A percentile compares a stretch with the other conserved stretches of the same genome.
phyloP scores from a whole-genome alignment of 2,113 vertebrate species.

The Petromus typicus region DNA sequence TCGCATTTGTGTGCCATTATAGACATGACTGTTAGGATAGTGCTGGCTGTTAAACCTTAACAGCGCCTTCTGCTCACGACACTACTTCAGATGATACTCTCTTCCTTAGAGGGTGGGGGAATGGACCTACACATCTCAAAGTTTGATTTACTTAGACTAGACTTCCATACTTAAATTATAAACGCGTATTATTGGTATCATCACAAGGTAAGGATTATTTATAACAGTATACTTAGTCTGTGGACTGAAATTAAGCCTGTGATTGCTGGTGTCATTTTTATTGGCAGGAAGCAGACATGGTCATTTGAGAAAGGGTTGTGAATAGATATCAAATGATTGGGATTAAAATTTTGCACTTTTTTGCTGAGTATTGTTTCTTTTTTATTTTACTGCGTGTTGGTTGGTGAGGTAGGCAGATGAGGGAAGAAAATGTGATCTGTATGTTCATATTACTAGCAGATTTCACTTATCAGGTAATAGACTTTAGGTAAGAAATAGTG shows the following conservation, averaged over 20 bases:
- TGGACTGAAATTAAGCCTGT: neutral
- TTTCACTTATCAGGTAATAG: neutral
- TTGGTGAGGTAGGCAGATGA: slow-evolving; percentile 14
- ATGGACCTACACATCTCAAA: neutral
- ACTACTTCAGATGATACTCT: neutral
- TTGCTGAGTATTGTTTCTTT: neutral
- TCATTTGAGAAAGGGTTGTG: neutral
- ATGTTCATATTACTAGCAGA: neutral
- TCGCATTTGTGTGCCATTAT: neutral
- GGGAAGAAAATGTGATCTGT: slow-evolving; percentile 46
- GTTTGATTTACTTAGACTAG: neutral
- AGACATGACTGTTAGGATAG: neutral
- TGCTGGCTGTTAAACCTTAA: too few species aligned
- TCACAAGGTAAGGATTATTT: neutral
- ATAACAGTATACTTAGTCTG: neutral
- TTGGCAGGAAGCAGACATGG: neutral
- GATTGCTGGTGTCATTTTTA: neutral
- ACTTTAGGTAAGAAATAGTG: neutral
- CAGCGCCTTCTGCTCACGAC: neutral
- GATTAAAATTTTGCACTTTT: neutral
- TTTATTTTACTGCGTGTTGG: slow-evolving; percentile 20
- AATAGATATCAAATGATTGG: neutral
- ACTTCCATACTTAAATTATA: neutral
- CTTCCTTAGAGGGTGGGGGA: neutral
- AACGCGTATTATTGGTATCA: neutral